These are phyloP conservation scores for Auanema freiburgensis DNA, from an alignment of 2,888 invertebrate species.

Conservation along the genomic window DNA sequence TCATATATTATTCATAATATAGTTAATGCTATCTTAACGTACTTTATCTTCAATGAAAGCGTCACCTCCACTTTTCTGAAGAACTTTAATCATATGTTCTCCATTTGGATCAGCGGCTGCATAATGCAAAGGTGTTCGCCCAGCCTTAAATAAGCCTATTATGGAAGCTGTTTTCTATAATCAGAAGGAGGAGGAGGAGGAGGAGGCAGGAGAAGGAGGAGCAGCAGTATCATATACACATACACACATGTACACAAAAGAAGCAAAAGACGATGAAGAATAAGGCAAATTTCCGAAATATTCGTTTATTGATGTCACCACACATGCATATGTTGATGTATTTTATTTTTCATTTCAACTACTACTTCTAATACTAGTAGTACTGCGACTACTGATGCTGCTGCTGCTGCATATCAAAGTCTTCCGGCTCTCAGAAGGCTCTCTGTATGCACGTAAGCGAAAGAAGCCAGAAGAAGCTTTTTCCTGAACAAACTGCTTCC, in stretches of 20 bases:
- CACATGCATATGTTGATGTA: conserved; percentile 6
- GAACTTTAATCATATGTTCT: conserved; percentile 64
- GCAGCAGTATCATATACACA: conserved; percentile 9
- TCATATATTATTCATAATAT: not conserved
- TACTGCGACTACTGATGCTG: too few species aligned
- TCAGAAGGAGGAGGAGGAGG: not conserved
- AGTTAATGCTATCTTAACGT: not conserved
- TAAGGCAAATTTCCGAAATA: not conserved
- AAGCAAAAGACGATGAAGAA: too few species aligned
- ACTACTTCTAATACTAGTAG: too few species aligned
- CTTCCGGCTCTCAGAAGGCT: too few species aligned
- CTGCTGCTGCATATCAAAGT: too few species aligned
- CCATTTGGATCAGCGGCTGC: conserved; percentile 65
- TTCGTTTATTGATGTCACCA: not conserved
- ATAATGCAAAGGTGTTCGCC: conserved; percentile 64
- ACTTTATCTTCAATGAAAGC: conserved; percentile 65
- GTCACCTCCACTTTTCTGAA: conserved; percentile 65
- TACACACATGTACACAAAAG: not conserved
- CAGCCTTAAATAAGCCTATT: conserved; percentile 46
- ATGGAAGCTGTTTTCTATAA: conserved; percentile 6
- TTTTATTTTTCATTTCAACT: not conserved
- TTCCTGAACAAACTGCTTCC: too few species aligned
- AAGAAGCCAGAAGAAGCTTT: too few species aligned
- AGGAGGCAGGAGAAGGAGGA: conserved; percentile 1
- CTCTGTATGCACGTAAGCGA: too few species aligned